A percentile compares a stretch with the other conserved stretches of the same genome.
phyloP scores from a whole-genome alignment of 2,888 invertebrate species.

The Sipha maydis region DNA sequence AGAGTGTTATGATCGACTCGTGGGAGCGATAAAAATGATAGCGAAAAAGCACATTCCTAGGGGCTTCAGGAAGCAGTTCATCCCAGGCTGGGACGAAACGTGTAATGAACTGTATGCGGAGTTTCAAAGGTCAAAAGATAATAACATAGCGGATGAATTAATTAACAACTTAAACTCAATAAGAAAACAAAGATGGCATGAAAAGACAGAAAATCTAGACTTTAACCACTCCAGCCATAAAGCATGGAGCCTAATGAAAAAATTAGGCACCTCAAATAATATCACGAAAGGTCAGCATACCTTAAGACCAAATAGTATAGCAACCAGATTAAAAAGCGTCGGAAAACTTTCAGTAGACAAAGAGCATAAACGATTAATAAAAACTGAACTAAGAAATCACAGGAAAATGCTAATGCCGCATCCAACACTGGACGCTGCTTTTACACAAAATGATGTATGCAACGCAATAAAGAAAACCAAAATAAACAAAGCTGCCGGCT shows the following conservation, averaged over 20 bases:
- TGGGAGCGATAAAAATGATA: conserved; percentile 15
- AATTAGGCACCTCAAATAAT: conserved; percentile 25
- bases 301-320: conserved; percentile 27
- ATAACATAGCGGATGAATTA: conserved; percentile 18
- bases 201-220: conserved; percentile 53
- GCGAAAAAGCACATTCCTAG: conserved; percentile 45
- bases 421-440: background rate
- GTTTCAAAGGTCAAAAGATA: conserved; percentile 49
- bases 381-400: conserved; percentile 35
- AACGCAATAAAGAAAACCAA: conserved; percentile 56
- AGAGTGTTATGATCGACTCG: conserved; percentile 39
- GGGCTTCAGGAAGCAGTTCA: conserved; percentile 49
- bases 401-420: conserved; percentile 35
- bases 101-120: conserved; percentile 32
- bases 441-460: conserved; percentile 31
- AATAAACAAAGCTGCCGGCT: conserved; percentile 52
- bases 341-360: conserved; percentile 43
- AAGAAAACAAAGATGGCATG: conserved; percentile 37
- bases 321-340: conserved; percentile 34
- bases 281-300: conserved; percentile 23
- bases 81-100: conserved; percentile 34
- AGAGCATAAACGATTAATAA: conserved; percentile 47
- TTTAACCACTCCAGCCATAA: conserved; percentile 49
- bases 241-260: conserved; percentile 34
- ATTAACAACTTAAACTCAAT: conserved; percentile 27